These are phyloP conservation scores for Thripadectes ignobilis DNA, from an alignment of 2,797 vertebrate genomes.

Conservation along the genomic window DNA sequence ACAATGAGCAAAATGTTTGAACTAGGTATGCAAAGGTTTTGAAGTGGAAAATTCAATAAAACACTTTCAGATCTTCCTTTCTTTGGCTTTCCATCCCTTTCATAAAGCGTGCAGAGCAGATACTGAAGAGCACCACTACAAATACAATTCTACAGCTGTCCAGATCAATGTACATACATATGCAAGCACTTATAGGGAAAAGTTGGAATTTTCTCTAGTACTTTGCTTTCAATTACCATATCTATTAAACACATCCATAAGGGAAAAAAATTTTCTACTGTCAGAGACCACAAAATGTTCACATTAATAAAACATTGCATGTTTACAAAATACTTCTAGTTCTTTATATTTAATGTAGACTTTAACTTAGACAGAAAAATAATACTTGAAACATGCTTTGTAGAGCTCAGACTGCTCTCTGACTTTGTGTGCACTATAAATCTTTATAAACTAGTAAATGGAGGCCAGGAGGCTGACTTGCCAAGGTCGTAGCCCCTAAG, in stretches of 20 bases:
- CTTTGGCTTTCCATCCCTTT: not conserved
- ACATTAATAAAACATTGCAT: not conserved
- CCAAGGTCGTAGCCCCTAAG: not conserved
- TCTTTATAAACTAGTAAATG: conserved; percentile 13
- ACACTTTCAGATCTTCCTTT: not conserved
- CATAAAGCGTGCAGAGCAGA: not conserved
- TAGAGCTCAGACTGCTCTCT: not conserved
- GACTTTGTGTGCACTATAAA: not conserved
- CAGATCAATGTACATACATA: not conserved
- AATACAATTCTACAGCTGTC: not conserved
- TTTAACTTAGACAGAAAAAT: not conserved
- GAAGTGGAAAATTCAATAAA: not conserved
- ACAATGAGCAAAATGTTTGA: not conserved
- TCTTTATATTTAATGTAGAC: not conserved
- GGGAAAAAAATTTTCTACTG: not conserved
- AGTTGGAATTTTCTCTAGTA: not conserved
- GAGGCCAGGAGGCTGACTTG: conserved; percentile 5
- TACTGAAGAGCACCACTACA: not conserved
- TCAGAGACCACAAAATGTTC: not conserved
- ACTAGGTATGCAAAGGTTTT: not conserved
- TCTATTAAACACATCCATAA: not conserved
- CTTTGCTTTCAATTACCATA: not conserved
- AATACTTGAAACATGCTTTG: not conserved
- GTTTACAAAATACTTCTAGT: not conserved
- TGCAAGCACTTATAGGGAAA: not conserved